Evolutionary conservation across 2,113 vertebrate genomes (phyloP).

Genomic region (Actinemys pallida): DNA sequence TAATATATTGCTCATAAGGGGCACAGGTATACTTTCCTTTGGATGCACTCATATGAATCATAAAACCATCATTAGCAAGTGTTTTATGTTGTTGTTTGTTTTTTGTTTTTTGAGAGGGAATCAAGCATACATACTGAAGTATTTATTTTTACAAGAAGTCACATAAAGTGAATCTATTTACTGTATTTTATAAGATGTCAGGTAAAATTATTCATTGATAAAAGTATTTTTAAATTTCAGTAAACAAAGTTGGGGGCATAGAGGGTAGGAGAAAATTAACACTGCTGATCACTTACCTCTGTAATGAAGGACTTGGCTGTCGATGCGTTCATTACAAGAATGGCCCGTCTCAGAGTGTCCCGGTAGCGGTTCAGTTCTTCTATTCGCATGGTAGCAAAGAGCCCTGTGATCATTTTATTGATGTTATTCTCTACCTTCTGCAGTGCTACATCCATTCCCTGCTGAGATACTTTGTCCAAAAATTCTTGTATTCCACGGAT

Average conservation of each 20-base stretch:
- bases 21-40: not conserved
- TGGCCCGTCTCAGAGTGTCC: conserved; percentile 93
- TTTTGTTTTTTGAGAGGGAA: not conserved
- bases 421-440: conserved; percentile 99
- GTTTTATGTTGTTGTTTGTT: not conserved
- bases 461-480: conserved; percentile 95
- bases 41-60: accelerated
- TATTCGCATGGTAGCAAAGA: conserved; percentile 95
- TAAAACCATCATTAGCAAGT: not conserved
- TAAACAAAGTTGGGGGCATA: not conserved
- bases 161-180: not conserved
- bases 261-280: not conserved
- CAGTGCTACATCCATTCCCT: conserved; percentile 98
- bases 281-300: conserved; percentile 83
- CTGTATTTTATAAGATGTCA: not conserved
- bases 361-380: conserved; percentile 97
- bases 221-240: not conserved
- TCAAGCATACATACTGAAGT: not conserved
- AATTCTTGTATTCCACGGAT: conserved; percentile 99
- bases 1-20: not conserved
- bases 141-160: not conserved
- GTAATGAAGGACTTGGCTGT: conserved; percentile 97
- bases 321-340: conserved; percentile 95
- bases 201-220: not conserved
- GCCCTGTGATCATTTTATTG: conserved; percentile 98